These are phyloP conservation scores for Nothocercus nigrocapillus DNA, from an alignment of 2,113 vertebrate genomes.

Conservation along the genomic window DNA sequence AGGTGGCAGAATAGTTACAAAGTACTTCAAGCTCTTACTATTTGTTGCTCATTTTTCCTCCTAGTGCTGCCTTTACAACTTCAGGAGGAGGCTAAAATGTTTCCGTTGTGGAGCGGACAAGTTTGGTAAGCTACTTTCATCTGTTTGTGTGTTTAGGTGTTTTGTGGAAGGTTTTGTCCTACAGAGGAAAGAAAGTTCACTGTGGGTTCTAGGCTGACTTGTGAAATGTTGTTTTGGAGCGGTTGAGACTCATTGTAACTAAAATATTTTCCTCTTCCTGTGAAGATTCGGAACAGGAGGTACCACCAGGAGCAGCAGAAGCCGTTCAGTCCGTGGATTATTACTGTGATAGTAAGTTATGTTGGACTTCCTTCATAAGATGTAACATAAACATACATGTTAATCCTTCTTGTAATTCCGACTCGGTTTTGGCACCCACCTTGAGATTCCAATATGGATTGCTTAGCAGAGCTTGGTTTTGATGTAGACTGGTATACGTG, in stretches of 20 bases:
- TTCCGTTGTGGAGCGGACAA: slow-evolving; percentile 98
- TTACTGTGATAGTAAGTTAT: slow-evolving; percentile 94
- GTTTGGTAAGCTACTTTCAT: slow-evolving; percentile 84
- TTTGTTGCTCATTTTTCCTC: slow-evolving; percentile 76
- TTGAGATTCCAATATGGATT: neutral
- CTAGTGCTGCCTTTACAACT: slow-evolving; percentile 99
- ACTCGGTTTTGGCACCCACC: neutral
- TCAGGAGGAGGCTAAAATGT: slow-evolving; percentile 99
- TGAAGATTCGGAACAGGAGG: slow-evolving; percentile 86
- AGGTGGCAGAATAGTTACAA: neutral
- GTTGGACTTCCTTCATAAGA: neutral
- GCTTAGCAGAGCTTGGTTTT: neutral
- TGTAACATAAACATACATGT: neutral
- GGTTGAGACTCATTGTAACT: neutral
- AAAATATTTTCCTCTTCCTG: neutral
- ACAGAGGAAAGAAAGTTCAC: rapidly evolving
- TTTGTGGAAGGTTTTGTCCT: neutral
- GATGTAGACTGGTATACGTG: neutral
- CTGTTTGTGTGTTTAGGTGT: neutral
- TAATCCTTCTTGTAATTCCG: neutral
- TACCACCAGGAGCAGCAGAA: slow-evolving; percentile 85
- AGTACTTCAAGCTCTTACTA: neutral
- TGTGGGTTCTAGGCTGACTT: neutral
- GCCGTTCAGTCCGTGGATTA: slow-evolving; percentile 90
- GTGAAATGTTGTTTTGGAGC: neutral